Percentiles rank a stretch among this genome's conserved stretches.
Conservation (phyloP, 2,113 vertebrate species). For the Epinephelus lanceolatus region DNA sequence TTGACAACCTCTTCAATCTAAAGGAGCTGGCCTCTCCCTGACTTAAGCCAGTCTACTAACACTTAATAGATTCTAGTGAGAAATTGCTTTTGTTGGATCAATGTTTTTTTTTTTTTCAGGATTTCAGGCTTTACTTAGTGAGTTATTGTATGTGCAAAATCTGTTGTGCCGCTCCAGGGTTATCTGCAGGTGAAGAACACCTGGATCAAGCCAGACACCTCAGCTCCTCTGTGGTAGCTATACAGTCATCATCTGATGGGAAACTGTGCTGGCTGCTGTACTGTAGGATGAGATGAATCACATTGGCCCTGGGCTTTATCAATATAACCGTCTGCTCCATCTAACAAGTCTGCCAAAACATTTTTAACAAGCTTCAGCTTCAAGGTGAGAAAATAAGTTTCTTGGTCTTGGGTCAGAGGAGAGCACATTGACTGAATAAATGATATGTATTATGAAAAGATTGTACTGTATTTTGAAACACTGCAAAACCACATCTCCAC, state of each 20-base stretch:
- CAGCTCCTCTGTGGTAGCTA: constrained; percentile 29
- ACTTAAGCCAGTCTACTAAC: constrained; percentile 33
- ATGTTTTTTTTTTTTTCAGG: constrained; percentile 11
- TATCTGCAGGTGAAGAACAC: constrained; percentile 57
- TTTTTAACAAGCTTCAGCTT: constrained; percentile 58
- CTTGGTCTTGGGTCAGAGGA: constrained; percentile 21
- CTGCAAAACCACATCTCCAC: background rate
- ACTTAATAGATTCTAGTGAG: constrained; percentile 11
- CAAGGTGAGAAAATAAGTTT: constrained; percentile 38
- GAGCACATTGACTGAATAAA: constrained; percentile 2
- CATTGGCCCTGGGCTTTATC: constrained; percentile 64
- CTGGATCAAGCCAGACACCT: constrained; percentile 54
- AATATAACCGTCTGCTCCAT: constrained; percentile 64
- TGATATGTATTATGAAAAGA: constrained; percentile 9
- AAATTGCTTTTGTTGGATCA: background rate
- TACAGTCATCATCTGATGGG: constrained; percentile 41
- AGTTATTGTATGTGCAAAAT: constrained; percentile 8
- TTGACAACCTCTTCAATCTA: constrained; percentile 67
- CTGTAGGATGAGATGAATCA: constrained; percentile 62
- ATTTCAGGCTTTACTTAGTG: constrained; percentile 8
- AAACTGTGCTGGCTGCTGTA: constrained; percentile 36
- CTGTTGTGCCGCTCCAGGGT: constrained; percentile 34
- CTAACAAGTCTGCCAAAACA: constrained; percentile 59
- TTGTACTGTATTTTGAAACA: constrained; percentile 6
- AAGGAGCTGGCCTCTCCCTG: constrained; percentile 29